A percentile compares a stretch with the other conserved stretches of the same genome.
phyloP scores from a whole-genome alignment of 2,113 vertebrate genomes.

The Caloenas nicobarica region DNA sequence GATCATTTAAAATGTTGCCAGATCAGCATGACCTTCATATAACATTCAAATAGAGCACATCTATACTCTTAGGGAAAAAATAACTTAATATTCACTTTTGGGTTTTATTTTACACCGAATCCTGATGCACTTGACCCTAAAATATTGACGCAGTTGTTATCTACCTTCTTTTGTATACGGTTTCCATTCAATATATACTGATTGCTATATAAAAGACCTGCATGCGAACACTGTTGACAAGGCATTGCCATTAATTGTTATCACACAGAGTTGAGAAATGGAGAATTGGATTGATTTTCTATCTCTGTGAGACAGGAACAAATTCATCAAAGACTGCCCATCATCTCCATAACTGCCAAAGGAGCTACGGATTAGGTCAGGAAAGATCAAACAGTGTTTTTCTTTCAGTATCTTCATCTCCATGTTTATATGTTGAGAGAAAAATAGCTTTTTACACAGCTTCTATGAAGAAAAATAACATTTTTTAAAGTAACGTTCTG shows the following conservation, averaged over 20 bases:
- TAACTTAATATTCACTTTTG: not conserved
- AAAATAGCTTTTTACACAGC: not conserved
- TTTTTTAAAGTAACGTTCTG: not conserved
- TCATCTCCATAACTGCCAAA: slow-evolving; percentile 24
- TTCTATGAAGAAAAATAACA: not conserved
- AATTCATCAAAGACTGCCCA: slow-evolving; percentile 25
- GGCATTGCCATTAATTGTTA: slow-evolving; percentile 42
- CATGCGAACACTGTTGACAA: slow-evolving; percentile 30
- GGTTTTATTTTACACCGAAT: not conserved
- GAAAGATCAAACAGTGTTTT: slow-evolving; percentile 21
- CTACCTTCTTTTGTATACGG: not conserved
- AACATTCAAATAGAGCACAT: not conserved
- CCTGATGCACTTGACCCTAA: slow-evolving; percentile 6
- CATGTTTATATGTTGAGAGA: fast-evolving
- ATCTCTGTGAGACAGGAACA: slow-evolving; percentile 25
- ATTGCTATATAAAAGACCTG: not conserved
- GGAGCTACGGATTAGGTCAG: slow-evolving; percentile 6
- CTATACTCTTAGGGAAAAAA: not conserved
- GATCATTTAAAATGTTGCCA: not conserved
- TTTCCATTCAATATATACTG: not conserved
- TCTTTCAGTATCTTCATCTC: not conserved
- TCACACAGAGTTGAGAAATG: not conserved
- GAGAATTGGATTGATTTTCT: slow-evolving; percentile 61
- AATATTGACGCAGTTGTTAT: slow-evolving; percentile 34
- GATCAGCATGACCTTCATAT: not conserved